Base-by-base conservation (phyloP, 1,140 invertebrate genomes). In the Doryteuthis pealeii region DNA sequence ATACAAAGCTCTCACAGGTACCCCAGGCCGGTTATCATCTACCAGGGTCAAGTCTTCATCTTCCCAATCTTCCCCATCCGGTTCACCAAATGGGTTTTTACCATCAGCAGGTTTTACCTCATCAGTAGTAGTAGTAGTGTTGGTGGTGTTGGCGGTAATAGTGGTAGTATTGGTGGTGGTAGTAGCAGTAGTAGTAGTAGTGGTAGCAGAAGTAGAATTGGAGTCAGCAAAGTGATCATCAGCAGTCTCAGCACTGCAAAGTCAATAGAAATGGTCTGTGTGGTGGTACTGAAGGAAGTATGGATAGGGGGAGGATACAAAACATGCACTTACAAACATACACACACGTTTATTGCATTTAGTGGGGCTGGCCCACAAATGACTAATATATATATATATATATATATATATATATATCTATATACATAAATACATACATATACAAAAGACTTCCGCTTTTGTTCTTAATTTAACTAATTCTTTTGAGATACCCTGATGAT, bases 1-100 rank as follows among this genome's bases (percentile, higher is more conserved):
- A 86, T 99, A 99, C 2, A 99, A 89, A 33, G 97, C 97, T 84
- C 94, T 92, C 35, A 99, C 96, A 65, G 95, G 94, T 78, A 98
- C 93, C 30, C 96, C 96, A 15, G 95, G 94, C 89, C 96, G 94
- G 45, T 95, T 95, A 78, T 93, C 94, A 87, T 98, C 95, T 35
- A 95, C 93, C 76, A 96, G 90, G 30, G 94, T 92, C 77, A 95
- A 93, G 78, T 90, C 89, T 31, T 83, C 91, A 62, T 90, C 92
- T 82, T 76, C 79, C 12, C 76, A 74, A 84, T 80, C 78, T 33
- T 79, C 77, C 32, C 72, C 75, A 26, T 81, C 79, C 14, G 31
- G 32, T 4, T 81, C 82, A 69, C 79, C 84, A 78, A 87, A 87
- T 14, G 84, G 84, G 75, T 87, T 87, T 18, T 70, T 71, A n/a